Base-by-base conservation (phyloP, 2,113 vertebrate genomes). In the pig (Sus scrofa) region DNA sequence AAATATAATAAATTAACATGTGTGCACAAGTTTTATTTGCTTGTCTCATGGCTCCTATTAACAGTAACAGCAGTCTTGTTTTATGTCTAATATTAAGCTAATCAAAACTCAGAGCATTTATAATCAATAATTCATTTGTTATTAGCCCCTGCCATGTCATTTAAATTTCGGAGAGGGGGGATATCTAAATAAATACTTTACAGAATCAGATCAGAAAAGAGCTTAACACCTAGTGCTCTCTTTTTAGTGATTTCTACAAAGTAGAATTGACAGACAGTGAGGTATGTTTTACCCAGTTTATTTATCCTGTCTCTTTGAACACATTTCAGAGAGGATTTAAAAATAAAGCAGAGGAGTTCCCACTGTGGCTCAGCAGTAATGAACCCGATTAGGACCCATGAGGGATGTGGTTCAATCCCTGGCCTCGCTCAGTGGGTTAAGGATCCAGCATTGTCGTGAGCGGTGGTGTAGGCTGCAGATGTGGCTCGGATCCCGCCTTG, bases 41-140 rank as follows among this genome's bases (percentile, higher is more conserved):
- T 89, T 89, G 7, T 54, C 65, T 89, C 37, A 37, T 65, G 30
- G 34, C 65, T 92, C 73, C n/a, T 77, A 60, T 62, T 60, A 89
- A 62, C 67, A 52, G 13, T 54, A 71, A 27, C 37, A 44, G 54
- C 12, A 56, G 19, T 54, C 22, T 62, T 63, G 8, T 71, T 87
- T 63, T 2, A 71, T 82, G n/a, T 7, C 65, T 68, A 75, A 68
- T 50, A 62, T 75, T 60, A 50, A 82, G 14, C 58, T 74, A 82
- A 44, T 26, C 62, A 65, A 86, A 89, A 83, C 7, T 75, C 19
- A 75, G 54, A 83, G 22, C 74, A 58, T 62, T 70, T 81, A 75
- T 27, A 60, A 71, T 77, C 86, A 93, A 74, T 77, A 71, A 77
- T 58, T 77, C 82, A 73, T 32, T 77, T 88, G 58, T 70, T 71